Evolutionary conservation across 2,113 vertebrate species (phyloP).

Genomic region (Anthoscopus minutus): DNA sequence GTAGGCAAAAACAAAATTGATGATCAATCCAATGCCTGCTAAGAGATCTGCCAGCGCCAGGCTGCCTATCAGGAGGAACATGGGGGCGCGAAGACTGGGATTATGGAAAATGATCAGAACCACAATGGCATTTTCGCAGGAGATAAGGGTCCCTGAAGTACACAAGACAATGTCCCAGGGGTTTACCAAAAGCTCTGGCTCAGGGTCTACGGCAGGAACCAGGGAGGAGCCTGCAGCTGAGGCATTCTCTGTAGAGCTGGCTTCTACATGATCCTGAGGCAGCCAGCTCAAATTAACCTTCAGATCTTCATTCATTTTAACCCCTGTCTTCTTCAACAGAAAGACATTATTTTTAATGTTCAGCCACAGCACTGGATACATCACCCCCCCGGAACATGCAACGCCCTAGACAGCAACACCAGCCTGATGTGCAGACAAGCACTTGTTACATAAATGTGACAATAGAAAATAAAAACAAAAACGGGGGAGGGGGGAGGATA

Average conservation of each 20-base stretch:
- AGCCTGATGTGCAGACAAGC: not conserved
- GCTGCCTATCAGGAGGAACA: conserved; percentile 98
- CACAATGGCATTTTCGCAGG: conserved; percentile 95
- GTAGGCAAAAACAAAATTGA: conserved; percentile 95
- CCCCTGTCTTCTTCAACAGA: conserved; percentile 78
- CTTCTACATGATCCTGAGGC: conserved; percentile 81
- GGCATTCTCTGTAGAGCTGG: conserved; percentile 79
- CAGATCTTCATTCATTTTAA: conserved; percentile 92
- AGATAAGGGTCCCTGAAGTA: conserved; percentile 93
- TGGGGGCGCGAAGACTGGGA: conserved; percentile 89
- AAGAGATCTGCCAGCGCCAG: conserved; percentile 95
- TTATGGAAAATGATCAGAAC: conserved; percentile 98
- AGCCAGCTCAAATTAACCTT: conserved; percentile 86
- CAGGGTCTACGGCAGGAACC: conserved; percentile 71
- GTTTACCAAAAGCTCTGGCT: conserved; percentile 84
- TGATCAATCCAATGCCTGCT: conserved; percentile 90
- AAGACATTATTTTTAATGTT: conserved; percentile 73
- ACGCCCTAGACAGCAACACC: not conserved
- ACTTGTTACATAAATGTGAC: conserved; percentile 55
- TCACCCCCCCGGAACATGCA: conserved; percentile 52
- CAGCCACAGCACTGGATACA: conserved; percentile 4
- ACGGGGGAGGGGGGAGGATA: not conserved
- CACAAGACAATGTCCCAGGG: conserved; percentile 98
- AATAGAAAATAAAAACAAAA: not conserved
- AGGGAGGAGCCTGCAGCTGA: conserved; percentile 73